Evolutionary conservation across 2,888 invertebrate genomes (phyloP), one percentile per base, ranked within the genome.

Genomic region (Lasioglossum malachurum): DNA sequence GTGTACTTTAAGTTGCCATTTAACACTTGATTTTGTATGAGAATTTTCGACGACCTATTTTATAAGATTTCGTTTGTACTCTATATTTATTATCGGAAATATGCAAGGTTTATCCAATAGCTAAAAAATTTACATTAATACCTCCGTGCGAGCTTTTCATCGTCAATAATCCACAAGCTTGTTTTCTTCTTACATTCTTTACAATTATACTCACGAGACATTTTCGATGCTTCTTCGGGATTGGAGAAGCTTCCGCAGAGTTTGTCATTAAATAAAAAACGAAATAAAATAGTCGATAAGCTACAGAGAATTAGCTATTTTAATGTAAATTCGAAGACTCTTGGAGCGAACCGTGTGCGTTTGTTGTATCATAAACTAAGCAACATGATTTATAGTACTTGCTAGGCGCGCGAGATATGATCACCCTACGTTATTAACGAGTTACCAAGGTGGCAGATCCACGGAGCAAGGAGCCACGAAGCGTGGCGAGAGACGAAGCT

Each of bases 401-500:
- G 60, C 71, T 75, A 77, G 31, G 35, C 44, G 64, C 57, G 23
- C 31, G 2, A 87, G 78, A 49, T 87, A 87, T 78, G 83, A 81
- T 87, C 87, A 83, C 78, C 78, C 78, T 87, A 76, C 80, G 38
- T 82, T 64, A 49, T 76, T 80, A 49, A 67, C 31, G 60, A 86
- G 72, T 86, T 83, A 80, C 80, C 71, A 75, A 49, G 75, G 57
- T 53, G 77, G 82, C 84, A 67, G 76, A 75, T 49, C 41, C 31
- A 38, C 60, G 12, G 69, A 27, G 31, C 57, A 2, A n/a, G 27
- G n/a, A n/a, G n/a, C 19, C n/a, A 64, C 31, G 41, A 83, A 79
- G 19, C 14, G 60, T 38, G 72, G 27, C 57, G 75, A 72, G 76
- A 78, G 73, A 53, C 64, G 14, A 49, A 49, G 49, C 49, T 49